Evolutionary conservation across 35 echinoderm and acorn worm species (phyloP), one percentile per base, ranked within the genome.

Genomic region (Diadema setosum): DNA sequence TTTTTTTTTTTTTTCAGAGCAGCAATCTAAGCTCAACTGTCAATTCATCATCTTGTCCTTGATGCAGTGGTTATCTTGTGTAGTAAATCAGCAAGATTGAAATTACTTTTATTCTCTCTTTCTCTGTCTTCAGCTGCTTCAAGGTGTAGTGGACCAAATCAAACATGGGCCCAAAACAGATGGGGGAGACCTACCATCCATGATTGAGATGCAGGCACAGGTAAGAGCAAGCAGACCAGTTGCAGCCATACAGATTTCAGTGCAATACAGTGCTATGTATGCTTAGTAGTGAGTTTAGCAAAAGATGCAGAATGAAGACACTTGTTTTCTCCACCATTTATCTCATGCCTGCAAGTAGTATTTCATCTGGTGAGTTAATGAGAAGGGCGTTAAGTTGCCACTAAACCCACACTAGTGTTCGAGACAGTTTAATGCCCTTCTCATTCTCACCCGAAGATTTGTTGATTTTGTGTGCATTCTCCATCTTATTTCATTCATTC

Each of bases 141-240:
- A 87, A 65, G 69, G 40, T 48, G 36, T 87, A 21, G 69, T 87
- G 85, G 85, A 87, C 44, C 85, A 87, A 21, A 32, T 87, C 39
- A 65, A 70, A 33, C 44, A 39, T 18, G 85, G 85, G 31, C 65
- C 48, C 42, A 23, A 87, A 27, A 49, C 75, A 25, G 65, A 87
- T 45, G 44, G 41, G 83, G 56, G 32, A 36, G 21, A 59, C 42
- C 18, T 42, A 25, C 26, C 11, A 25, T 33, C 14, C 75, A 48
- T 32, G 45, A 26, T 33, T 33, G 1, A 5, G 1, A 24, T 81
- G 9, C 44, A 81, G 11, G 24, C 40, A 39, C 21, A 25, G 41
- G 39, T 75, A 36, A 37, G 5, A 0, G 39, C 6, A 37, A 29
- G 16, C 3, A 70, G 20, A 29, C 26, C 20, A 14, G 31, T 3